Evolutionary conservation across 64 coral and sea anemone genomes (phyloP), one percentile per base, ranked within the genome.

Genomic region (Pocillopora verrucosa): DNA sequence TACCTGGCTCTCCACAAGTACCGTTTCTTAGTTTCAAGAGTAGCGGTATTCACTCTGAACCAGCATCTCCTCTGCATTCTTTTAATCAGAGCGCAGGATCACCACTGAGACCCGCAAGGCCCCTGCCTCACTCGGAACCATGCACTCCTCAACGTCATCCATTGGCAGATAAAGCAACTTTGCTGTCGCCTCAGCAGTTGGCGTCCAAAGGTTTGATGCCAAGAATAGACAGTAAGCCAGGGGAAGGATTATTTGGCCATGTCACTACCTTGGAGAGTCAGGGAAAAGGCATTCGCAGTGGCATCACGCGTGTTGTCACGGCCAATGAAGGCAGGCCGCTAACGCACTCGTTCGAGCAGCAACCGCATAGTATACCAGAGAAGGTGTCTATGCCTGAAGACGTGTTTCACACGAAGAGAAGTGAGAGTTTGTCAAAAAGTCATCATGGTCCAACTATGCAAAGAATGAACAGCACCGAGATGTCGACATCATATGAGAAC

Each of bases 71-170:
- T 60, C 61, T 78, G 62, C 63, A 36, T 51, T 60, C 65, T 13
- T 85, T 85, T 72, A 70, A 70, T 15, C 79, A 83, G 22, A 68
- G 15, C 5, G 26, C 45, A 79, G 89, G 74, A 64, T 90, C 65
- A 12, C 64, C 88, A 4, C 19, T 41, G 37, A 56, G 69, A 45
- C 70, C 65, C 0, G 16, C 59, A 25, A 34, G 36, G 20, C 36
- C 62, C 3, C 60, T 92, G 1, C 75, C 90, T 63, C 57, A 82
- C 73, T 92, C 90, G 57, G 90, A 83, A 9, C 90, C 90, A 19
- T 76, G 84, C 20, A 92, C 90, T 37, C 90, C 90, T 5, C 90
- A 92, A 30, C 74, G 90, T 19, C 90, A 86, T 61, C 90, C 75
- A 0, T 86, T 87, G 15, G 76, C 61, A 61, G 86, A 85, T 41